Evolutionary conservation across 2,113 vertebrate species (phyloP), one percentile per base, ranked within the genome.

Genomic region (Bungarus multicinctus): DNA sequence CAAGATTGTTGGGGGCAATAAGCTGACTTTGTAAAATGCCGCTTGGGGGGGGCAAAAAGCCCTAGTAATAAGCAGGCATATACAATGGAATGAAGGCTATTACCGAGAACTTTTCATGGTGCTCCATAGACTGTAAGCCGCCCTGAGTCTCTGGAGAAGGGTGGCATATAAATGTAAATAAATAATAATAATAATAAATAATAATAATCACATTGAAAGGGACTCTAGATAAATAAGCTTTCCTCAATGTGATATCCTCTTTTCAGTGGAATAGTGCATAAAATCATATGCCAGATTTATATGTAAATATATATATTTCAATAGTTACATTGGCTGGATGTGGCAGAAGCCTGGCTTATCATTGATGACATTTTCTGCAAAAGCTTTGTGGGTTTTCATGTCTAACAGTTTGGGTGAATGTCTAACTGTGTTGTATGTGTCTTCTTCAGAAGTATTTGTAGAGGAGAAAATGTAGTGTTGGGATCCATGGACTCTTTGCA

Each of bases 391-490:
- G 30, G 52, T 93, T 86, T 60, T 86, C 20, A 52, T 55, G 39
- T n/a, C 4, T 55, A 14, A 1, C 7, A 8, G 20, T 34, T 69
- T 34, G 64, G 64, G 12, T 69, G 14, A 34, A 69, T 69, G 64
- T 69, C 64, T 69, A 69, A 90, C 60, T 60, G 45, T 90, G 54
- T 90, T 90, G 27, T 55, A 89, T 85, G 74, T 92, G 92, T 60
- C 55, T 58, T 27, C 18, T 30, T 58, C 43, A 86, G 55, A 39
- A 12, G 5, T 60, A 52, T 52, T 69, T 86, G 22, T n/a, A 52
- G 14, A 58, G 54, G 50, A 27, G n/a, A 93, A 86, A 60, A 85
- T 39, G 11, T 47, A 89, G 20, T 60, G 1, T 45, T 92, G 52
- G 39, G 55, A 52, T 23, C 52, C 27, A 53, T 5, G 47, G 18